Evolutionary conservation across 2,113 vertebrate genomes (phyloP).

Genomic region (Bothrops jararaca): DNA sequence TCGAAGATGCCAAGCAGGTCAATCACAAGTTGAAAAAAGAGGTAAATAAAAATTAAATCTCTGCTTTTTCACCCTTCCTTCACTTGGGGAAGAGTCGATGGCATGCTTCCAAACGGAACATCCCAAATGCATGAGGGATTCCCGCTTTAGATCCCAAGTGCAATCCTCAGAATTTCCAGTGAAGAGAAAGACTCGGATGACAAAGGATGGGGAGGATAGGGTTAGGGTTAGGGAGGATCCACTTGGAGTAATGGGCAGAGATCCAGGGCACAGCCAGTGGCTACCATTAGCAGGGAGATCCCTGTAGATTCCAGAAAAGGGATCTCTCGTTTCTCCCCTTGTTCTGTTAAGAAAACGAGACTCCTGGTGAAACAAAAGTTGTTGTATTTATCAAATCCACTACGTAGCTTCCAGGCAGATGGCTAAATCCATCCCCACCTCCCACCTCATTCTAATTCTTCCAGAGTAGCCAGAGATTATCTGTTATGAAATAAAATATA

Average conservation of each 20-base stretch:
- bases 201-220: not conserved
- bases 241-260: not conserved
- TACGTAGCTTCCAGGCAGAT: conserved; percentile 32
- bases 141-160: not conserved
- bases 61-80: too few relatives aligned
- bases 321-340: not conserved
- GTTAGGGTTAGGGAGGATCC: not conserved
- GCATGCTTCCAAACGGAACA: not conserved
- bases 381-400: conserved; percentile 20
- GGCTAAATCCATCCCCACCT: conserved; percentile 3
- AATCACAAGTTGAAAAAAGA: conserved; percentile 80
- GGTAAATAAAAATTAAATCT: conserved; percentile 69
- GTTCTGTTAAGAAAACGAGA: not conserved
- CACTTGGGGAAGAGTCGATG: not conserved
- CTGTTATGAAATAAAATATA: conserved; percentile 53
- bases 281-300: not conserved
- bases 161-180: not conserved
- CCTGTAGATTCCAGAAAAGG: not conserved
- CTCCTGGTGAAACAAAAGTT: not conserved
- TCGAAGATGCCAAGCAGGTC: conserved; percentile 74
- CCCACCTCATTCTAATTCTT: conserved; percentile 23
- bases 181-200: not conserved
- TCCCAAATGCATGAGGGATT: not conserved
- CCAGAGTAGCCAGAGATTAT: conserved; percentile 59
- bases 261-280: not conserved